Conservation (phyloP, 2,113 vertebrate species). For the Cryptoleucopteryx plumbea region DNA sequence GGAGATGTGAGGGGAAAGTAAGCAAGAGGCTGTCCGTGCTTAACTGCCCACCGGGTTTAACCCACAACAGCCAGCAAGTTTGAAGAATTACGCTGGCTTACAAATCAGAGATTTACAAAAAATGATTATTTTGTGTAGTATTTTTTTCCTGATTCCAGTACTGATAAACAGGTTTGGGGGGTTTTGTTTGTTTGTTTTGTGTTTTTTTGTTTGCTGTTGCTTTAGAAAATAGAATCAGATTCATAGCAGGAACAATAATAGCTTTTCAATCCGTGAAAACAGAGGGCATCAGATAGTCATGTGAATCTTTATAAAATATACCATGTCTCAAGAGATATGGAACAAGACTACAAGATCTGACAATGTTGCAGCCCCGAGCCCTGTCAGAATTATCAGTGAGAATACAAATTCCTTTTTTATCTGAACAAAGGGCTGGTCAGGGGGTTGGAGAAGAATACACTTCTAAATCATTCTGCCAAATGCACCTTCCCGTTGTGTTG, state of each 20-base stretch:
- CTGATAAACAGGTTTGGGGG: fast-evolving
- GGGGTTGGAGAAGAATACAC: neutral
- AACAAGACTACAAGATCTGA: neutral
- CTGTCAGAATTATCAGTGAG: neutral
- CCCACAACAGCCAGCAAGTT: neutral
- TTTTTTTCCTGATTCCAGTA: neutral
- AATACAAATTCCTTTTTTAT: neutral
- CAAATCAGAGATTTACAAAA: neutral
- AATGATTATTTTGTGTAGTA: fast-evolving
- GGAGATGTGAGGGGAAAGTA: fast-evolving
- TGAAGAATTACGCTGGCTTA: neutral
- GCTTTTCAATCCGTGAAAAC: neutral
- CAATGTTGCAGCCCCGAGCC: neutral
- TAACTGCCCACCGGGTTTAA: neutral
- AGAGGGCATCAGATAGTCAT: neutral
- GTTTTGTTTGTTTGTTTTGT: neutral
- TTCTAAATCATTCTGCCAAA: neutral
- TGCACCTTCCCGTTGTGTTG: neutral
- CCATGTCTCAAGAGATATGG: neutral
- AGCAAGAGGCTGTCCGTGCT: fast-evolving
- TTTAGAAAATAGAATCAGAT: neutral
- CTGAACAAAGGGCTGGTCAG: neutral
- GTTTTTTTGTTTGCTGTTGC: neutral
- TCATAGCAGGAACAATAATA: neutral
- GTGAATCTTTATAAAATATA: neutral